These are phyloP conservation scores for Epinotia demarniana DNA, from an alignment of 2,888 invertebrate species.

Conservation along the genomic window DNA sequence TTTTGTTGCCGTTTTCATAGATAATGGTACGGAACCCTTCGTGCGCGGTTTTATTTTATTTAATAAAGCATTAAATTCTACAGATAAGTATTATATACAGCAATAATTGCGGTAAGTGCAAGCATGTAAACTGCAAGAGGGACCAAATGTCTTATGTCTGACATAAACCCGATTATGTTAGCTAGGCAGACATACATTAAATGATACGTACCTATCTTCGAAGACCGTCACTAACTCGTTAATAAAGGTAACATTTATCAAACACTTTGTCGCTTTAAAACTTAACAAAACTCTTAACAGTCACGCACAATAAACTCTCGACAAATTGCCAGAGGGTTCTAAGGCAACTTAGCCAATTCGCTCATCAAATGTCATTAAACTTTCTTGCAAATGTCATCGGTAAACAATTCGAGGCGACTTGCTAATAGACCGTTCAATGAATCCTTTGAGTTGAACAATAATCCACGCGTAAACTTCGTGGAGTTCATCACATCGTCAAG, in stretches of 20 bases:
- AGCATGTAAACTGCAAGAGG: too few species aligned
- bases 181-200: too few species aligned
- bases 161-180: too few species aligned
- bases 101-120: too few species aligned
- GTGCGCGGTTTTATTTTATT: too few species aligned
- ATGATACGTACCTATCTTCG: too few species aligned
- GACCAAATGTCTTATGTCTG: too few species aligned
- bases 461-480: too few species aligned
- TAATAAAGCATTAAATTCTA: not conserved
- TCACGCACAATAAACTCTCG: constrained; percentile 6
- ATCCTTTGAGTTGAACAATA: not conserved
- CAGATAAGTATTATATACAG: not conserved
- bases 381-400: constrained; percentile 28
- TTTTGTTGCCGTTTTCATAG: too few species aligned
- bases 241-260: not conserved
- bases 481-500: too few species aligned
- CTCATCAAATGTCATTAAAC: constrained; percentile 29
- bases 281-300: constrained; percentile 1
- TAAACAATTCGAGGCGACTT: constrained; percentile 14
- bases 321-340: constrained; percentile 9
- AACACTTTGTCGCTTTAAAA: not conserved
- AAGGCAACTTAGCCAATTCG: constrained; percentile 5
- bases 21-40: too few species aligned
- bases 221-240: too few species aligned
- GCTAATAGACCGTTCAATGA: not conserved